Conservation (phyloP, 1,140 invertebrate genomes). For the Pseudomyrmex pallidus region DNA sequence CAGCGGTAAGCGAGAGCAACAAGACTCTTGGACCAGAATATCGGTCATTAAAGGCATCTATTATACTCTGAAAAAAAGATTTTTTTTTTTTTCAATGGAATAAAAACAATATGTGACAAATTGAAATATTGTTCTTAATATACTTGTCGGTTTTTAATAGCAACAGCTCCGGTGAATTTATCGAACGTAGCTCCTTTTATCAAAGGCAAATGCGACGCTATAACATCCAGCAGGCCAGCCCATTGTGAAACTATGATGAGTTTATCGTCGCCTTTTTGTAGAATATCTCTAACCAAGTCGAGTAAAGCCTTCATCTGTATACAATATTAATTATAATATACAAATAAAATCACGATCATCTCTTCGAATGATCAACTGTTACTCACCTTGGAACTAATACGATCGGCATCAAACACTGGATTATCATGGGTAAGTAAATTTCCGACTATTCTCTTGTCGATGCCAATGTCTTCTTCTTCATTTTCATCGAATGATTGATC, state of each 20-base stretch:
- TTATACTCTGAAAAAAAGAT: slow-evolving; percentile 83
- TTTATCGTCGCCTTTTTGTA: slow-evolving; percentile 87
- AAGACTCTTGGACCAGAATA: slow-evolving; percentile 86
- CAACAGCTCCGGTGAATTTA: slow-evolving; percentile 89
- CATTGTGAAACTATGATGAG: slow-evolving; percentile 95
- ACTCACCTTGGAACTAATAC: slow-evolving; percentile 87
- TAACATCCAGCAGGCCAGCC: slow-evolving; percentile 90
- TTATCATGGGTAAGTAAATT: slow-evolving; percentile 87
- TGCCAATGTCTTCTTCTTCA: slow-evolving; percentile 77
- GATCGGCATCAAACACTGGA: slow-evolving; percentile 88
- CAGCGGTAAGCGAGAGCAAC: slow-evolving; percentile 94
- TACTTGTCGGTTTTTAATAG: slow-evolving; percentile 85
- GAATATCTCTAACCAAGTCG: slow-evolving; percentile 86
- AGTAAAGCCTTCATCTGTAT: slow-evolving; percentile 87
- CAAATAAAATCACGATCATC: not conserved
- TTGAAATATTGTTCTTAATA: not conserved
- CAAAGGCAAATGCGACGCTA: slow-evolving; percentile 87
- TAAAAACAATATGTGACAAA: not conserved
- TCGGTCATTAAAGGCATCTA: slow-evolving; percentile 90
- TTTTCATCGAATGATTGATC: slow-evolving; percentile 69
- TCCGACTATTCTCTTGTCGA: slow-evolving; percentile 77
- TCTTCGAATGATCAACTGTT: not conserved
- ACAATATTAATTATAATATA: slow-evolving; percentile 3
- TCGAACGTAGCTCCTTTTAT: slow-evolving; percentile 84
- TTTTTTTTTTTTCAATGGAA: slow-evolving; percentile 9